These are phyloP conservation scores for Pristionchus pacificus DNA, from an alignment of 1,140 invertebrate genomes.

Conservation along the genomic window DNA sequence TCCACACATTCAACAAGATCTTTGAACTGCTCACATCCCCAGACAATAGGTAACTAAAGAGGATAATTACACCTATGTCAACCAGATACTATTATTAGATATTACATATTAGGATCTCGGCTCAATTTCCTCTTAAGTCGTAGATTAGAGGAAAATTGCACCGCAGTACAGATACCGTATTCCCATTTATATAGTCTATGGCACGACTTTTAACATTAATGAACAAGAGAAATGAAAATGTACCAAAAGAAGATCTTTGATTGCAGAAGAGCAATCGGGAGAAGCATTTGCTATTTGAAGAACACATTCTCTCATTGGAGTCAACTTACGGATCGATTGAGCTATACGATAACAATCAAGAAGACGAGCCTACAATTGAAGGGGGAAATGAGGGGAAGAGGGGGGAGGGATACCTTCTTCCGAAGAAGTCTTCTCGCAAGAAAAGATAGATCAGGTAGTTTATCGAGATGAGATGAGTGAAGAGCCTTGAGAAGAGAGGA, in stretches of 20 bases:
- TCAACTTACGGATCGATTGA: not conserved
- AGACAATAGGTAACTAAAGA: not conserved
- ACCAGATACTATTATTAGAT: no score
- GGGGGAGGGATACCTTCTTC: not conserved
- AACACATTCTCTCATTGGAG: not conserved
- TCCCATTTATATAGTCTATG: no score
- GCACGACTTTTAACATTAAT: no score
- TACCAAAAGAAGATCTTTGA: no score
- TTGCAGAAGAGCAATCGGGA: not conserved
- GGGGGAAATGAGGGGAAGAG: not conserved
- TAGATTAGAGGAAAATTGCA: no score
- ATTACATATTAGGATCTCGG: no score
- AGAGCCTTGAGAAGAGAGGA: not conserved
- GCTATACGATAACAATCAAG: not conserved
- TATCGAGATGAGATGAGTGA: not conserved
- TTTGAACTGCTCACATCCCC: not conserved
- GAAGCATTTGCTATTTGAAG: not conserved
- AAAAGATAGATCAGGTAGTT: not conserved
- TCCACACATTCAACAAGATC: not conserved
- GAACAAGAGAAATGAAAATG: no score
- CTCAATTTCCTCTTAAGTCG: no score
- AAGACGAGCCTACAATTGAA: not conserved
- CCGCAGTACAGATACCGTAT: no score
- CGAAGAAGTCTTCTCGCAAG: not conserved
- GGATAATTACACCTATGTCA: no score